phyloP scores from a whole-genome alignment of 1,140 invertebrate species.

The Atta cephalotes region DNA sequence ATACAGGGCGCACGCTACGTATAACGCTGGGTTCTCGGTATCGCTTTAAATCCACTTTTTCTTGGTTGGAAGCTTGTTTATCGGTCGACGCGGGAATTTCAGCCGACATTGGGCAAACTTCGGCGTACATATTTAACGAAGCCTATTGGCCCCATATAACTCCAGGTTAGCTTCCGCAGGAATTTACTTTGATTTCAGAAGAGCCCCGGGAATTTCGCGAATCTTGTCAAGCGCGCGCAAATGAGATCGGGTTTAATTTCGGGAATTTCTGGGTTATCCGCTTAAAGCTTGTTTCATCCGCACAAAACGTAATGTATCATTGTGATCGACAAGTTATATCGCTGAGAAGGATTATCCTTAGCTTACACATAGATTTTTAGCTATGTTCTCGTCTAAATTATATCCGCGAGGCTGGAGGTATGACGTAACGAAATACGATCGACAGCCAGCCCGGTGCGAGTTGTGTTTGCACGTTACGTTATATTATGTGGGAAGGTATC shows the following conservation, averaged over 20 bases:
- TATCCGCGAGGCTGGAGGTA: not conserved
- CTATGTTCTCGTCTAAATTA: not conserved
- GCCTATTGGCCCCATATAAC: constrained; percentile 38
- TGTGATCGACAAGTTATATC: constrained; percentile 26
- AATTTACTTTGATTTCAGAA: constrained; percentile 62
- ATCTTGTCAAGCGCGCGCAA: constrained; percentile 31
- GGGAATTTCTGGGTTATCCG: constrained; percentile 35
- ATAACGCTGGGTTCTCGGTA: not conserved
- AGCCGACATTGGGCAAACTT: not conserved
- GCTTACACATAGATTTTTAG: not conserved
- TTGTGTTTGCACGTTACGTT: constrained; percentile 11
- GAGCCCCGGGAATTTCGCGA: constrained; percentile 48
- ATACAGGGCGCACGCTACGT: not conserved
- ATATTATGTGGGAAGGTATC: constrained; percentile 32
- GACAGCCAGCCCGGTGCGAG: not conserved
- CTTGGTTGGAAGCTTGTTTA: not conserved
- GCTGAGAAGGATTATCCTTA: constrained; percentile 3
- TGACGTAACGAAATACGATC: not conserved
- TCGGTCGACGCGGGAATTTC: constrained; percentile 24
- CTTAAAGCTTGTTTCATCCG: constrained; percentile 24
- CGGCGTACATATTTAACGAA: constrained; percentile 45
- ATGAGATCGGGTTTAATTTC: constrained; percentile 54
- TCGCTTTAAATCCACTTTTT: constrained; percentile 12
- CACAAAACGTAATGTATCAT: not conserved
- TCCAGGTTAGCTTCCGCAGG: constrained; percentile 50